These are phyloP conservation scores for Fragum sueziense DNA, from an alignment of 2,888 invertebrate genomes.

Conservation along the genomic window DNA sequence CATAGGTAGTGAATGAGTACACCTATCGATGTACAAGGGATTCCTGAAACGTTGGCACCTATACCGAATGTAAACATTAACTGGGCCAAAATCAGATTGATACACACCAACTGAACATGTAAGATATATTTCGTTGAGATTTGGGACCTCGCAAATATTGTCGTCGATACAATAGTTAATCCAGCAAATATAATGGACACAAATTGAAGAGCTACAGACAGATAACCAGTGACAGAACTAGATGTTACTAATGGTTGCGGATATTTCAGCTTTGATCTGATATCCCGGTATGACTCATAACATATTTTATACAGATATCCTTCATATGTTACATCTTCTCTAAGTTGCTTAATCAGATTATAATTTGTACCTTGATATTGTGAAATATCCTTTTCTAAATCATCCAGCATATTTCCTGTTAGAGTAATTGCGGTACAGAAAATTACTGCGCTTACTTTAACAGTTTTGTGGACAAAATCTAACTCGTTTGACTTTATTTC, in stretches of 20 bases:
- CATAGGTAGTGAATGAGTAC: neutral
- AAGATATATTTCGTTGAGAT: neutral
- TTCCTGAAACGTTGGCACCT: neutral
- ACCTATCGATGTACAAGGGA: neutral
- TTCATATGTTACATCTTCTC: neutral
- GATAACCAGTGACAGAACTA: neutral
- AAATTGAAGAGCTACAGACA: neutral
- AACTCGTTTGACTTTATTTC: neutral
- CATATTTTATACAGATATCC: neutral
- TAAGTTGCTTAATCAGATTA: neutral
- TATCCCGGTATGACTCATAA: neutral
- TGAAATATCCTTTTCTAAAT: neutral
- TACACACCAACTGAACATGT: neutral
- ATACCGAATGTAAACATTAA: neutral
- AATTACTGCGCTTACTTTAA: neutral
- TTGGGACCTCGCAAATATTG: neutral
- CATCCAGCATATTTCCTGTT: neutral
- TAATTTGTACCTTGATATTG: neutral
- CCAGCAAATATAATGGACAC: neutral
- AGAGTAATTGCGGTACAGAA: neutral
- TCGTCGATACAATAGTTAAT: neutral
- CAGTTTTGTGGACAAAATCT: neutral
- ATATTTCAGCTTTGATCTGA: neutral
- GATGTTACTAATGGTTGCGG: neutral
- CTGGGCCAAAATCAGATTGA: constrained; percentile 8